A percentile compares a stretch with the other conserved stretches of the same genome.
Evolutionary conservation across 2,113 vertebrate species (phyloP).

Genomic region (Odobenus rosmarus): DNA sequence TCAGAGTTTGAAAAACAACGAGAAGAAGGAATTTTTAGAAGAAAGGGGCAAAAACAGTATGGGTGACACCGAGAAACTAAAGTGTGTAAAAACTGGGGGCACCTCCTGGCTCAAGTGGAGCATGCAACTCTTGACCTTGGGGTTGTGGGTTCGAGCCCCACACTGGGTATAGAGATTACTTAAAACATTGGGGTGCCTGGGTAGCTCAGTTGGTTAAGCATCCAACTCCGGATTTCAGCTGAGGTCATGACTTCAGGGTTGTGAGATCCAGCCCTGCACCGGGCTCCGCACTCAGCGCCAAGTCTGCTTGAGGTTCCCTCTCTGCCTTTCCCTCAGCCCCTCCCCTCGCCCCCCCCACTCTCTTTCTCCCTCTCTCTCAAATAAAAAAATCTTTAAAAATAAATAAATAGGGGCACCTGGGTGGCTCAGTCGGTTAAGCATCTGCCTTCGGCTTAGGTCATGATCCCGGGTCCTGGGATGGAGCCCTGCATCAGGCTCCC

Average conservation of each 20-base stretch:
- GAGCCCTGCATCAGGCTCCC: too few relatives aligned
- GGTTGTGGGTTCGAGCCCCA: neutral
- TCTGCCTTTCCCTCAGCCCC: neutral
- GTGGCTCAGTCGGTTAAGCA: too few relatives aligned
- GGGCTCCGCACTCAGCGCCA: accelerated
- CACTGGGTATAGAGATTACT: neutral
- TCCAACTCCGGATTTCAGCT: neutral
- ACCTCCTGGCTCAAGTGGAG: neutral
- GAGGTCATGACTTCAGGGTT: neutral
- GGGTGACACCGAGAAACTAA: neutral
- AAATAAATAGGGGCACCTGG: neutral
- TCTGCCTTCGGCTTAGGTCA: too few relatives aligned
- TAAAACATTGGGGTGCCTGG: neutral
- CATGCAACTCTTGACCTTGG: neutral
- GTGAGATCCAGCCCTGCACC: neutral
- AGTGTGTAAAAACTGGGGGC: neutral
- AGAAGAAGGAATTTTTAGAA: neutral
- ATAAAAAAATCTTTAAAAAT: neutral
- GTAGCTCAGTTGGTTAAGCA: neutral
- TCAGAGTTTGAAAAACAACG: neutral
- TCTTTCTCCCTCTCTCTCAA: neutral
- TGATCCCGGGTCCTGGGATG: too few relatives aligned
- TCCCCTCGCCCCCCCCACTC: neutral
- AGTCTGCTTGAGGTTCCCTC: neutral
- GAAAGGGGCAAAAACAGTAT: neutral